Evolutionary conservation across 2,888 invertebrate species (phyloP).

Genomic region (Fragum fragum): DNA sequence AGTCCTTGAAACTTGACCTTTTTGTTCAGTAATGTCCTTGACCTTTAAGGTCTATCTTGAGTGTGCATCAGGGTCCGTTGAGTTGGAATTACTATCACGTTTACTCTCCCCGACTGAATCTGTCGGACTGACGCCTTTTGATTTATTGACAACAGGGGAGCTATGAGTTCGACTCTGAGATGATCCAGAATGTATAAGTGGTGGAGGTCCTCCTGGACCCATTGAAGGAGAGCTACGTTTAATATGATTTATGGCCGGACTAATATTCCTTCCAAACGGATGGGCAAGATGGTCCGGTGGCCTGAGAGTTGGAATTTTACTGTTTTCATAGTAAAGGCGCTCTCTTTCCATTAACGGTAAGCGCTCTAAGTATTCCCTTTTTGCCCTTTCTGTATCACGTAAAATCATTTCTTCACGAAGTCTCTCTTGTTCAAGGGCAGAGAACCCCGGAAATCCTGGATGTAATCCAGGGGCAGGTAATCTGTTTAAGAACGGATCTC

Average conservation of each 20-base stretch:
- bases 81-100: constrained; percentile 76
- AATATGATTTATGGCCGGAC: constrained; percentile 76
- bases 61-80: constrained; percentile 80
- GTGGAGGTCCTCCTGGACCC: constrained; percentile 79
- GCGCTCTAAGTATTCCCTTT: constrained; percentile 77
- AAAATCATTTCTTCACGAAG: constrained; percentile 76
- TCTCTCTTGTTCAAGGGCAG: constrained; percentile 75
- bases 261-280: constrained; percentile 75
- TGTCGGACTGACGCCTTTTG: constrained; percentile 77
- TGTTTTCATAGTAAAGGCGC: constrained; percentile 71
- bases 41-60: constrained; percentile 70
- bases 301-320: constrained; percentile 64
- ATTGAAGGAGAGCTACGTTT: constrained; percentile 80
- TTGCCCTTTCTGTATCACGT: constrained; percentile 69
- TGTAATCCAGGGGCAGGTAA: constrained; percentile 62
- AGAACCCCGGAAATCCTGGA: constrained; percentile 42
- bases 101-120: constrained; percentile 79
- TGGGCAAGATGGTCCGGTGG: constrained; percentile 68
- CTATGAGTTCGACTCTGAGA: constrained; percentile 74
- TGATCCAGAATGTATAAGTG: constrained; percentile 80
- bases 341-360: constrained; percentile 74
- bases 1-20: background rate
- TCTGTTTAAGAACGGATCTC: constrained; percentile 75
- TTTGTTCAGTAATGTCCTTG: constrained; percentile 17
- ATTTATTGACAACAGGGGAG: constrained; percentile 77